Evolutionary conservation across 2,888 invertebrate genomes (phyloP).

Genomic region (Amphipyra tragopoginis): DNA sequence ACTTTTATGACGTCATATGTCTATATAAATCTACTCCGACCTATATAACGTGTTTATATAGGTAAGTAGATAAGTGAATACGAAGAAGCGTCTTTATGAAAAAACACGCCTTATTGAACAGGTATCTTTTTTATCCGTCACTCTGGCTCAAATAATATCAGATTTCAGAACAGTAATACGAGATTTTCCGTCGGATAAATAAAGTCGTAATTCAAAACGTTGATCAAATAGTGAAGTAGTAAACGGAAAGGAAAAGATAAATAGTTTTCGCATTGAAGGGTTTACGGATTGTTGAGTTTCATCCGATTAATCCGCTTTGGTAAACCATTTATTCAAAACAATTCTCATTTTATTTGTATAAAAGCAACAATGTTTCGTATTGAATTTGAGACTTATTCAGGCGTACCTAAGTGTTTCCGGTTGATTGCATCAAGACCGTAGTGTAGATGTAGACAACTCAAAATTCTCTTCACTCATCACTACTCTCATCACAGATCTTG

Average conservation of each 20-base stretch:
- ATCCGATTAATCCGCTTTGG: background rate
- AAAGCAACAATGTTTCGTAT: too few relatives aligned
- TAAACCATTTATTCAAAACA: background rate
- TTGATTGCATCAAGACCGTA: too few relatives aligned
- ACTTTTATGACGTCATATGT: background rate
- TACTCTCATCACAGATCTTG: too few relatives aligned
- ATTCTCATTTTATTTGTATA: background rate
- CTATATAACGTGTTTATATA: background rate
- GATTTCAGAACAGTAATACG: conserved; percentile 6
- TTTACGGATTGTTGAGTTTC: background rate
- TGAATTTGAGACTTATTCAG: too few relatives aligned
- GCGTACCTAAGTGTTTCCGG: too few relatives aligned
- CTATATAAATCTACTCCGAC: background rate
- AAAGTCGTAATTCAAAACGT: conserved; percentile 18
- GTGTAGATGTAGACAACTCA: too few relatives aligned
- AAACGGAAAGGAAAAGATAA: background rate
- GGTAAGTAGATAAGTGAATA: background rate
- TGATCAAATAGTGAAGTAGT: conserved; percentile 6
- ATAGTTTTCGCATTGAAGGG: conserved; percentile 16
- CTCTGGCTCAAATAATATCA: background rate
- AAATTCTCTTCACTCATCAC: too few relatives aligned
- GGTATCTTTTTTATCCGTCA: background rate
- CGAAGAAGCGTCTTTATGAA: background rate
- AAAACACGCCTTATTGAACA: background rate
- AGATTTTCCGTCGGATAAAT: background rate